Percentiles rank a stretch among this genome's conserved stretches.
Conservation (phyloP, 35 echinoderm and acorn worm species). For the Diadema setosum region DNA sequence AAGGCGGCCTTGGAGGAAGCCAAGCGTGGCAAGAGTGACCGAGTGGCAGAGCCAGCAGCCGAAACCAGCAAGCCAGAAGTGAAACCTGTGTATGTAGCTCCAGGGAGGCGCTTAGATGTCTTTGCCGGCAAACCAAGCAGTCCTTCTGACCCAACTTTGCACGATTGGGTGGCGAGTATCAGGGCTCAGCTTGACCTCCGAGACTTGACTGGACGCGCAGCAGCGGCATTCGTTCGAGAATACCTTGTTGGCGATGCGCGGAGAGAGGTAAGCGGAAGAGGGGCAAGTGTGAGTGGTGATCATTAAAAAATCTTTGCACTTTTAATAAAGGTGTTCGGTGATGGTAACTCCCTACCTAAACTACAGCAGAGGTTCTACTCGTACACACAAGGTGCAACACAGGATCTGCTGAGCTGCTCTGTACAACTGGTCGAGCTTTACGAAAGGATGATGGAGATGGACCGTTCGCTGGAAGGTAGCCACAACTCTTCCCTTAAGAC, state of each 20-base stretch:
- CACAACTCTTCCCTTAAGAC: conserved; percentile 40
- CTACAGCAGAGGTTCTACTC: conserved; percentile 75
- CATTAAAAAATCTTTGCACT: conserved; percentile 39
- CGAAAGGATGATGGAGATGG: conserved; percentile 17
- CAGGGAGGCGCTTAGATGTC: conserved; percentile 31
- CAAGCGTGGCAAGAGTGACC: too few relatives aligned
- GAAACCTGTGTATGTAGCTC: conserved; percentile 19
- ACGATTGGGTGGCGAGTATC: conserved; percentile 51
- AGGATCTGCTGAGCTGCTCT: conserved; percentile 48
- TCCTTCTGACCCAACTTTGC: conserved; percentile 15
- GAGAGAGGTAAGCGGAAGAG: conserved; percentile 42
- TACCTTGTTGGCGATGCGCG: conserved; percentile 56
- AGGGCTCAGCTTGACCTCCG: conserved; percentile 25
- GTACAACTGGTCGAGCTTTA: conserved; percentile 43
- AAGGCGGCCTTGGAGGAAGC: too few relatives aligned
- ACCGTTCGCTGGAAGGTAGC: background rate
- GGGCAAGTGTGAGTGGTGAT: background rate
- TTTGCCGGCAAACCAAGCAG: conserved; percentile 11
- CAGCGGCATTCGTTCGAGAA: conserved; percentile 36
- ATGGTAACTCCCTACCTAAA: conserved; percentile 46
- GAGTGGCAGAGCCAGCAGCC: too few relatives aligned
- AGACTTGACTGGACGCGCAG: background rate
- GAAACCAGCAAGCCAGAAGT: too few relatives aligned
- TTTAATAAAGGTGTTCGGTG: conserved; percentile 67
- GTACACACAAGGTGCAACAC: background rate